A percentile compares a stretch with the other conserved stretches of the same genome.
Conservation (phyloP, 2,888 invertebrate genomes). For the Cerastoderma edule region DNA sequence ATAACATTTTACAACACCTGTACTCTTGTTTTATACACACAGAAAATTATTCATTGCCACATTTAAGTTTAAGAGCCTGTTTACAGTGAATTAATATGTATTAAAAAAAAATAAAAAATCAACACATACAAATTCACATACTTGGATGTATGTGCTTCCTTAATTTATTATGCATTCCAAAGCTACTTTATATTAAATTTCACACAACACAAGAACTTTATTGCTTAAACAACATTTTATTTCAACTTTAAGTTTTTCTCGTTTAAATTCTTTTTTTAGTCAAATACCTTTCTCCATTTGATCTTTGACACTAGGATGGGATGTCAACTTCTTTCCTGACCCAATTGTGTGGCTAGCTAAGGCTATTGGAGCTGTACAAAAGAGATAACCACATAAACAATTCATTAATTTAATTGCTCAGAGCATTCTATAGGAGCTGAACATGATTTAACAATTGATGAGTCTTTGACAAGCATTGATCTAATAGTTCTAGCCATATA, state of each 20-base stretch:
- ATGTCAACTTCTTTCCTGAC: slow-evolving; percentile 92
- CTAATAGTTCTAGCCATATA: no score
- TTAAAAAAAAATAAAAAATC: not conserved
- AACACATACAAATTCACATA: not conserved
- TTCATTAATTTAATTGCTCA: not conserved
- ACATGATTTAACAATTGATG: not conserved
- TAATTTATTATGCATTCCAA: no score
- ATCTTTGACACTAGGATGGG: slow-evolving; percentile 93
- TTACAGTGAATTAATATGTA: no score
- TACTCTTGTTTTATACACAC: no score
- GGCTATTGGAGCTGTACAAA: slow-evolving; percentile 88
- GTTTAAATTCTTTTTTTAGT: not conserved
- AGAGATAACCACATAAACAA: not conserved
- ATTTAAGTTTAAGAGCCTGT: no score
- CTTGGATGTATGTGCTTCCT: no score
- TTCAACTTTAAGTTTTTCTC: not conserved
- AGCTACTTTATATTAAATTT: not conserved
- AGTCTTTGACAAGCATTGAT: no score
- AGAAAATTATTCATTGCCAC: no score
- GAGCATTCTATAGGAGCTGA: not conserved
- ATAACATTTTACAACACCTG: no score
- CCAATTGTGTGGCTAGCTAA: slow-evolving; percentile 93
- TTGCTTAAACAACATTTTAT: not conserved
- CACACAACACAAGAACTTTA: not conserved
- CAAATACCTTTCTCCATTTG: slow-evolving; percentile 86